Conservation (phyloP, 2,113 vertebrate species). For the Sprattus sprattus region DNA sequence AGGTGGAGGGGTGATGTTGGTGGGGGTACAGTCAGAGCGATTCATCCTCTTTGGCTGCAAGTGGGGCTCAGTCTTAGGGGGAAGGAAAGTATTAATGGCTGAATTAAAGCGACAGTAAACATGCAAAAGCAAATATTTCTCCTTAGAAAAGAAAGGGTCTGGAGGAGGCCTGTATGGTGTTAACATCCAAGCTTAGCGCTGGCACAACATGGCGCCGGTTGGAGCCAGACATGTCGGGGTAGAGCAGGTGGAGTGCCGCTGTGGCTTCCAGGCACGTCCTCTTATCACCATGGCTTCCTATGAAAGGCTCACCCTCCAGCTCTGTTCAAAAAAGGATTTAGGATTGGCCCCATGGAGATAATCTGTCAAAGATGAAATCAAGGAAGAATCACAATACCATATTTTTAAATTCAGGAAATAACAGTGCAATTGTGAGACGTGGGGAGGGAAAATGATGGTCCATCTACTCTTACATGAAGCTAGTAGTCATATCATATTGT, state of each 20-base stretch:
- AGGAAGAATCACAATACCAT: neutral
- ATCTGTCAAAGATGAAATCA: neutral
- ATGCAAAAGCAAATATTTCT: slow-evolving; percentile 56
- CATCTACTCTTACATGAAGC: neutral
- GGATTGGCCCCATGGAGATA: neutral
- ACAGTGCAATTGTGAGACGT: neutral
- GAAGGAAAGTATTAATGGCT: slow-evolving; percentile 58
- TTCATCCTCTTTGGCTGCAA: slow-evolving; percentile 53
- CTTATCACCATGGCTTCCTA: neutral
- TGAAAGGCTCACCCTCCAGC: neutral
- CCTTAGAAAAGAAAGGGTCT: neutral
- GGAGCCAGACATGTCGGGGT: neutral
- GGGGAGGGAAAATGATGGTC: neutral
- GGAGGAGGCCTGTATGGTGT: too few species aligned
- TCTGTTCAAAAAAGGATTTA: neutral
- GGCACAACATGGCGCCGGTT: neutral
- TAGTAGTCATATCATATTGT: neutral
- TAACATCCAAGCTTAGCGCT: neutral
- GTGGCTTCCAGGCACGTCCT: neutral
- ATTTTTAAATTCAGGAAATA: neutral
- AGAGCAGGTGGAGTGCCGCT: neutral
- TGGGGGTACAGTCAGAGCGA: neutral
- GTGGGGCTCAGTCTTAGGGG: slow-evolving; percentile 56
- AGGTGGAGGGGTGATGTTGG: neutral
- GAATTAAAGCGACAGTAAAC: slow-evolving; percentile 64